Evolutionary conservation across 2,888 invertebrate species (phyloP).

Genomic region (Perizoma flavofasciatum): DNA sequence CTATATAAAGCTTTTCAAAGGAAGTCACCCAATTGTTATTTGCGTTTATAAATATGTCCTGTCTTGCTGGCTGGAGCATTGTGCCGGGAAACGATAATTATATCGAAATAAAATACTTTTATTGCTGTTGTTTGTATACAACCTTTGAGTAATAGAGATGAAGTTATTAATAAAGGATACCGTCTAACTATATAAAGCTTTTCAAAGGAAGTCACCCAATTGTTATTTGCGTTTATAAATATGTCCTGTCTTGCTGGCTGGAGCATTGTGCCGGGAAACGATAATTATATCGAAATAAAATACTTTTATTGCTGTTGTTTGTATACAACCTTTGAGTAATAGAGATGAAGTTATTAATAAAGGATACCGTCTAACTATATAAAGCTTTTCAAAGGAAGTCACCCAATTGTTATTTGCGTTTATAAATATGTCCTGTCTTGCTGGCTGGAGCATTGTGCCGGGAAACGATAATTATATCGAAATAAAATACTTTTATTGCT

Average conservation of each 20-base stretch:
- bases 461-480: slow-evolving; percentile 3
- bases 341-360: background rate
- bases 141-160: background rate
- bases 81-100: slow-evolving; percentile 4
- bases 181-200: no score
- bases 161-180: no score
- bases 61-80: background rate
- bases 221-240: no score
- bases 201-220: no score
- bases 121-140: background rate
- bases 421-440: no score
- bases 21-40: no score
- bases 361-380: no score
- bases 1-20: no score
- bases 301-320: slow-evolving; percentile 1
- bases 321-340: background rate
- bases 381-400: no score
- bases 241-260: no score
- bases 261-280: background rate
- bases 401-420: no score
- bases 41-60: no score
- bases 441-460: background rate
- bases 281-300: slow-evolving; percentile 3
- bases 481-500: slow-evolving; percentile 1
- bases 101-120: slow-evolving; percentile 1